phyloP scores from a whole-genome alignment of 2,113 vertebrate species.

The Lucifuga dentata region DNA sequence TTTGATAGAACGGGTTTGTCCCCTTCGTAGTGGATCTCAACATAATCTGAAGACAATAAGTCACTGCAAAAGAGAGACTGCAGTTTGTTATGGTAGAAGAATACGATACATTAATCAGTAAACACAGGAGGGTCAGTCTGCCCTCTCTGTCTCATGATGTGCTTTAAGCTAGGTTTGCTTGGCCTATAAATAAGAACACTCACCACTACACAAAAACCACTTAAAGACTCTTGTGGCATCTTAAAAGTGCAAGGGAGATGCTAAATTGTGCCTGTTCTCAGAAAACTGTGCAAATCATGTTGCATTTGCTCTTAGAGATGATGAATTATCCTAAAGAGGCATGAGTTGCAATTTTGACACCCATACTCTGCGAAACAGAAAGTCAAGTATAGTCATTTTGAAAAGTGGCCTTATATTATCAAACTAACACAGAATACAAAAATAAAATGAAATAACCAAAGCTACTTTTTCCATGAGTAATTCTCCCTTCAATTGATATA shows the following conservation, averaged over 20 bases:
- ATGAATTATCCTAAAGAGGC: slow-evolving; percentile 23
- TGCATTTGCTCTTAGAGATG: slow-evolving; percentile 8
- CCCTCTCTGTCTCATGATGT: slow-evolving; percentile 58
- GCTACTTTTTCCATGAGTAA: neutral
- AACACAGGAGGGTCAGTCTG: slow-evolving; percentile 19
- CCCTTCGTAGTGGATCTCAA: slow-evolving; percentile 95
- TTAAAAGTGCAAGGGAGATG: slow-evolving; percentile 31
- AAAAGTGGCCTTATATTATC: neutral
- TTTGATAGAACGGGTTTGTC: slow-evolving; percentile 90
- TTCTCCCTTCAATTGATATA: slow-evolving; percentile 15
- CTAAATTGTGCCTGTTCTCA: slow-evolving; percentile 34
- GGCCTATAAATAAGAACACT: slow-evolving; percentile 44
- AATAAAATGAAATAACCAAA: neutral
- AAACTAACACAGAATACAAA: neutral
- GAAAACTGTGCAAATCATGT: slow-evolving; percentile 23
- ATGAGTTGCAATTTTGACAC: no score
- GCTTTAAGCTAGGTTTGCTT: slow-evolving; percentile 46
- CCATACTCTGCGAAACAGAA: neutral
- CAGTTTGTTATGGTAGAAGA: slow-evolving; percentile 22
- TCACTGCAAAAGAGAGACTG: slow-evolving; percentile 84
- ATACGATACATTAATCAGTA: slow-evolving; percentile 31
- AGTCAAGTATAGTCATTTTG: neutral
- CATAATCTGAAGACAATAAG: slow-evolving; percentile 94
- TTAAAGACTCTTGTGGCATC: slow-evolving; percentile 41
- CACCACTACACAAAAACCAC: slow-evolving; percentile 36